Evolutionary conservation across 2,797 vertebrate genomes (phyloP).

Genomic region (Acanthurus leucopareius): DNA sequence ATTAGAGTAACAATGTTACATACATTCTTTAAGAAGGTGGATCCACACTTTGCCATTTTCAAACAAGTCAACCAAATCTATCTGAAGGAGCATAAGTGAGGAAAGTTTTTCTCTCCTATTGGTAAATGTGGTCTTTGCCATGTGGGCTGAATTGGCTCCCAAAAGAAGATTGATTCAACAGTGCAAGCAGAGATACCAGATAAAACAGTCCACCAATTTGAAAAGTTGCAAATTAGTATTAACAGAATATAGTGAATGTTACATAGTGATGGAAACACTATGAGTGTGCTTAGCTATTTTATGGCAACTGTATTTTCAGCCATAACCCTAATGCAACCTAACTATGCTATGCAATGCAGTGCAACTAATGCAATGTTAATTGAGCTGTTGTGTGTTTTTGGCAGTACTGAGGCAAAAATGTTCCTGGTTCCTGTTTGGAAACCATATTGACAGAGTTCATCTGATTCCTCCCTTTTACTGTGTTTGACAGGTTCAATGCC

Average conservation of each 20-base stretch:
- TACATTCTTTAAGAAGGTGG: slow-evolving; percentile 3
- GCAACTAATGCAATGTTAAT: not conserved
- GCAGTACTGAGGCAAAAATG: not conserved
- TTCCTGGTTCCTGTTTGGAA: not conserved
- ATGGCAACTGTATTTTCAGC: not conserved
- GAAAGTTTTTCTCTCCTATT: not conserved
- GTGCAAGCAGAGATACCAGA: not conserved
- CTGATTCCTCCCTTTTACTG: slow-evolving; percentile 2
- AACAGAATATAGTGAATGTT: not conserved
- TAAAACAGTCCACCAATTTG: not conserved
- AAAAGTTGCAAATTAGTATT: not conserved
- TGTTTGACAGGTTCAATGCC: slow-evolving; percentile 90
- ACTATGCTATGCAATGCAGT: too few species aligned
- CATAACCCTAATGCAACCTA: not conserved
- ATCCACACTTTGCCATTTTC: not conserved
- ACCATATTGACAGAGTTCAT: not conserved
- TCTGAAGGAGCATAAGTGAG: not conserved
- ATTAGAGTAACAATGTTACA: too few species aligned
- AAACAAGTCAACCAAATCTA: not conserved
- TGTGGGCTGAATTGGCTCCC: not conserved
- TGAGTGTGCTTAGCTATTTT: not conserved
- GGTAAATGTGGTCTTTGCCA: not conserved
- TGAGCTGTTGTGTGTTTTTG: not conserved
- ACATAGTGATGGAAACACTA: not conserved
- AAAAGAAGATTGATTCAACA: not conserved